Percentiles rank a stretch among this genome's conserved stretches.
phyloP scores from a whole-genome alignment of 2,888 invertebrate species.

The Patella pellucida region DNA sequence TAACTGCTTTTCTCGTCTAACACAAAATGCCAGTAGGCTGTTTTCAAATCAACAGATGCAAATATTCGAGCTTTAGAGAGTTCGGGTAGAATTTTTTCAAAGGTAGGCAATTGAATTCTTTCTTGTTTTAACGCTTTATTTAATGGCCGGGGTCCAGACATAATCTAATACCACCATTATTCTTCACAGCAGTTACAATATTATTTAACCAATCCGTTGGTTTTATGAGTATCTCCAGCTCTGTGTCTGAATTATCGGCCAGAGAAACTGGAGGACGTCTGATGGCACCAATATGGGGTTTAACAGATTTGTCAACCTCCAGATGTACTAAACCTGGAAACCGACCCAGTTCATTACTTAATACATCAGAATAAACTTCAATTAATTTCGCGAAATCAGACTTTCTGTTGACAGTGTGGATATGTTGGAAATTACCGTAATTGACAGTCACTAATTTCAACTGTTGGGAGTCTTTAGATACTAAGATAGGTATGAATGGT shows the following conservation, averaged over 20 bases:
- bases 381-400: too few relatives aligned
- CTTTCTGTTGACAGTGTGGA: too few relatives aligned
- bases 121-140: constrained; percentile 30
- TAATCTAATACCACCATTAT: constrained; percentile 14
- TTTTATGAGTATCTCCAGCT: constrained; percentile 19
- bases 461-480: constrained; percentile 19
- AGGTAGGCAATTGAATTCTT: constrained; percentile 14
- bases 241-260: constrained; percentile 16
- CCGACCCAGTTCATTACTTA: constrained; percentile 1
- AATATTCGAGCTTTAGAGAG: constrained; percentile 23
- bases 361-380: too few relatives aligned
- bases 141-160: constrained; percentile 26
- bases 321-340: constrained; percentile 18
- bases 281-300: constrained; percentile 13
- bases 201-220: constrained; percentile 24
- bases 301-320: constrained; percentile 4
- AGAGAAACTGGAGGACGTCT: constrained; percentile 21
- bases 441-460: constrained; percentile 25
- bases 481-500: constrained; percentile 19
- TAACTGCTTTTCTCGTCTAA: constrained; percentile 25
- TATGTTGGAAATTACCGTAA: constrained; percentile 13
- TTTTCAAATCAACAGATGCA: constrained; percentile 21
- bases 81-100: constrained; percentile 23
- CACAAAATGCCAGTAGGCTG: constrained; percentile 24
- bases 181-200: constrained; percentile 24